These are phyloP conservation scores for Myotis findleyi DNA, from an alignment of 2,797 vertebrate genomes.

Conservation along the genomic window DNA sequence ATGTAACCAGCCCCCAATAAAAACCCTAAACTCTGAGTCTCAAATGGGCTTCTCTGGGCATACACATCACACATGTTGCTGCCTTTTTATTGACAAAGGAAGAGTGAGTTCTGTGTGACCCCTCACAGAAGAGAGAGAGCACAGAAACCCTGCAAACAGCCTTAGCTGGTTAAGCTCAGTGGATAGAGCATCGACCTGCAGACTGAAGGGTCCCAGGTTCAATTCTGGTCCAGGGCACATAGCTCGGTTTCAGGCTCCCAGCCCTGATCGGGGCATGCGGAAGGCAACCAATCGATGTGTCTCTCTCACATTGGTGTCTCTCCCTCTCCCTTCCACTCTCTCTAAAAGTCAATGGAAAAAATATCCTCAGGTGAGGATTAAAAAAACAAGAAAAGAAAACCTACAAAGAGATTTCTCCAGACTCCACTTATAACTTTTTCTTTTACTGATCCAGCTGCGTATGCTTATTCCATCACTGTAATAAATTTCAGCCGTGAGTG, in stretches of 20 bases:
- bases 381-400: not conserved
- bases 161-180: too few relatives aligned
- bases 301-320: too few relatives aligned
- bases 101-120: not conserved
- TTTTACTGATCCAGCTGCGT: not conserved
- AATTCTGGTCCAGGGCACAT: too few relatives aligned
- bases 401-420: not conserved
- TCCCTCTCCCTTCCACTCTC: too few relatives aligned
- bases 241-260: too few relatives aligned
- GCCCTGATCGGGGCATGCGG: too few relatives aligned
- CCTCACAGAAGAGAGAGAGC: not conserved
- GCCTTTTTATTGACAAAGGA: not conserved
- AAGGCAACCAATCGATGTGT: too few relatives aligned
- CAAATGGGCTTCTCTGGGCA: not conserved
- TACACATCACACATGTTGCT: not conserved
- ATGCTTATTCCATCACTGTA: not conserved
- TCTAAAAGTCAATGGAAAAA: too few relatives aligned
- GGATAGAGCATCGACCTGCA: too few relatives aligned
- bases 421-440: not conserved
- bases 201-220: too few relatives aligned
- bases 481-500: not conserved
- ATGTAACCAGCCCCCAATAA: not conserved
- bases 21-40: slow-evolving; percentile 8
- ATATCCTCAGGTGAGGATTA: too few relatives aligned
- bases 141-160: not conserved